Evolutionary conservation across 2,888 invertebrate genomes (phyloP).

Genomic region (Lycocerus yunnanus): DNA sequence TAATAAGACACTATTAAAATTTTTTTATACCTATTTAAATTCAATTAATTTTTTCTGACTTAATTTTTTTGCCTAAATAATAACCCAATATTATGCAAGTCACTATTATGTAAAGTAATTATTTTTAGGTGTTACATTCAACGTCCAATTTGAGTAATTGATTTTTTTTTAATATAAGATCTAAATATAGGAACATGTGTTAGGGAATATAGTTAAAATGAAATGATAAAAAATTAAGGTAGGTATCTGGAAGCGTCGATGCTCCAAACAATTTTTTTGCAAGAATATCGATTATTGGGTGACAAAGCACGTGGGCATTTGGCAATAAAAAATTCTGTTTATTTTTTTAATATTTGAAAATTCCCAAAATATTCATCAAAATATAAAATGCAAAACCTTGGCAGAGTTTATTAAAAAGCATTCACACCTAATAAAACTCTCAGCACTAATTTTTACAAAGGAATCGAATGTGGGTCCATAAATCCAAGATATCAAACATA

Average conservation of each 20-base stretch:
- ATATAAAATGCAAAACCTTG: not conserved
- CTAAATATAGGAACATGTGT: not conserved
- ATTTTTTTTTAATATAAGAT: not conserved
- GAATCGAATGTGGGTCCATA: not conserved
- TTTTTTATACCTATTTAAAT: conserved; percentile 1
- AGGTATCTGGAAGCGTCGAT: no score
- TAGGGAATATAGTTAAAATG: not conserved
- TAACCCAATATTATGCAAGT: conserved; percentile 17
- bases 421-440: not conserved
- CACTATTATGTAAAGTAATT: conserved; percentile 8
- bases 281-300: no score
- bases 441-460: not conserved
- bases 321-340: no score
- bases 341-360: no score
- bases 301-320: no score
- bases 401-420: not conserved
- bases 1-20: not conserved
- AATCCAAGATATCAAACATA: not conserved
- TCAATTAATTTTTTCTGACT: not conserved
- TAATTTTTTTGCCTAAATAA: conserved; percentile 4
- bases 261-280: no score
- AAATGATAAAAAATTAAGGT: not conserved
- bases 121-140: conserved; percentile 1
- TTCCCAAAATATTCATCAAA: not conserved
- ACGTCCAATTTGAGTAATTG: not conserved